Evolutionary conservation across 1,140 invertebrate genomes (phyloP).

Genomic region (Helicoverpa armigera): DNA sequence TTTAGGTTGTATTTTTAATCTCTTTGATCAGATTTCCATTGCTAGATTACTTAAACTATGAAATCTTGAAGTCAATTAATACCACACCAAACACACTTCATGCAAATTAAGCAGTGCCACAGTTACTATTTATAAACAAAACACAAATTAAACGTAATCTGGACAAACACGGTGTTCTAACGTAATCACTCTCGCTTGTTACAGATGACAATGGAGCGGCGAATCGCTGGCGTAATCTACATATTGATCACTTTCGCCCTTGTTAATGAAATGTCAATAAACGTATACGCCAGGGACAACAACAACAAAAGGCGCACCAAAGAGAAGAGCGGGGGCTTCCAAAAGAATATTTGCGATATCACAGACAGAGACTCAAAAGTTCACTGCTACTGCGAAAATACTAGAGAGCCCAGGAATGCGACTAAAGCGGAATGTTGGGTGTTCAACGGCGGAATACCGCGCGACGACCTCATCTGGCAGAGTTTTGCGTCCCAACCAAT

Average conservation of each 20-base stretch:
- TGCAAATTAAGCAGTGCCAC: background rate
- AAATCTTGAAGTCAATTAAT: background rate
- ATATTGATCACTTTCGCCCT: conserved; percentile 77
- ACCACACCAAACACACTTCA: background rate
- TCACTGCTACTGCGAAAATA: conserved; percentile 84
- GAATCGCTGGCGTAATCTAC: conserved; percentile 74
- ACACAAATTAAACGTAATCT: conserved; percentile 32
- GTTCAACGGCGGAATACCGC: conserved; percentile 88
- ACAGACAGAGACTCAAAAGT: conserved; percentile 83
- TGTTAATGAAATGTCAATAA: conserved; percentile 78
- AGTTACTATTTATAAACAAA: conserved; percentile 36
- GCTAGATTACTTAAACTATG: too few relatives aligned
- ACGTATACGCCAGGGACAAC: conserved; percentile 77
- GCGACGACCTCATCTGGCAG: conserved; percentile 90
- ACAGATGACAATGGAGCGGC: conserved; percentile 80
- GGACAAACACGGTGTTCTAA: conserved; percentile 44
- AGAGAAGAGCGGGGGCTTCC: conserved; percentile 78
- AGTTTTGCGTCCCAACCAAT: conserved; percentile 91
- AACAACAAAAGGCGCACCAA: conserved; percentile 78
- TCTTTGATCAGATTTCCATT: background rate
- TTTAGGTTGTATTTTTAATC: background rate
- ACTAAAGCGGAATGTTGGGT: conserved; percentile 88
- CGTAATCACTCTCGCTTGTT: conserved; percentile 71
- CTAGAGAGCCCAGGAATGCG: conserved; percentile 78
- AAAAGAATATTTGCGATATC: conserved; percentile 84